These are phyloP conservation scores for Calameuta idolon DNA, from an alignment of 2,888 invertebrate species.

Conservation along the genomic window DNA sequence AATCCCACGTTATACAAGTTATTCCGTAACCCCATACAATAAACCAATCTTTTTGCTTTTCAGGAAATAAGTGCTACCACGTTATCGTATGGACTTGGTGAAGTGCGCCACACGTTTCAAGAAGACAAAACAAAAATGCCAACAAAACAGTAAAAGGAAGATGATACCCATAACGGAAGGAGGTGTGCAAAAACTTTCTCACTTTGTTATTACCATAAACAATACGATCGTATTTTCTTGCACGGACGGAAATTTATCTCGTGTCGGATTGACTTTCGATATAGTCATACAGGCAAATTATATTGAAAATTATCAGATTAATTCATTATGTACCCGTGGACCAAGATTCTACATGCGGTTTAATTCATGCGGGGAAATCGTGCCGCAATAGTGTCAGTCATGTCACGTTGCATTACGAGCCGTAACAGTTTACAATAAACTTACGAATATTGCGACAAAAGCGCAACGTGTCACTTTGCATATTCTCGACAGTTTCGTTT, in stretches of 20 bases:
- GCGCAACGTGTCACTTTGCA: not conserved
- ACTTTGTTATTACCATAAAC: slow-evolving; percentile 30
- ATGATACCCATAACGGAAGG: slow-evolving; percentile 7
- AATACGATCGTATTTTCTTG: slow-evolving; percentile 45
- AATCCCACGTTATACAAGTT: not conserved
- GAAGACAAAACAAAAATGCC: slow-evolving; percentile 3
- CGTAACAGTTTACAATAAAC: not conserved
- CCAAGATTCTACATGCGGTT: not conserved
- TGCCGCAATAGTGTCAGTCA: not conserved
- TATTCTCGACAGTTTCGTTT: not conserved
- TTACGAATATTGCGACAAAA: not conserved
- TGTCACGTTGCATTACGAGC: not conserved
- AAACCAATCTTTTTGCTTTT: slow-evolving; percentile 10
- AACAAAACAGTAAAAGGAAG: not conserved
- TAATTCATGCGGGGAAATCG: not conserved
- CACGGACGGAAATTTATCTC: slow-evolving; percentile 29
- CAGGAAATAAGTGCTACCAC: slow-evolving; percentile 42
- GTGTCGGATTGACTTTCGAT: not conserved
- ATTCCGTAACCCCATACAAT: not conserved
- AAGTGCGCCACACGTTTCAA: not conserved
- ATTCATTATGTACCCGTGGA: not conserved
- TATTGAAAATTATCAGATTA: not conserved
- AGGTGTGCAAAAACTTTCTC: slow-evolving; percentile 31
- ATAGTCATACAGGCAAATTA: not conserved
- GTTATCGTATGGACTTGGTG: slow-evolving; percentile 15